phyloP scores from a whole-genome alignment of 2,113 vertebrate genomes.

The Emydocephalus ijimae region DNA sequence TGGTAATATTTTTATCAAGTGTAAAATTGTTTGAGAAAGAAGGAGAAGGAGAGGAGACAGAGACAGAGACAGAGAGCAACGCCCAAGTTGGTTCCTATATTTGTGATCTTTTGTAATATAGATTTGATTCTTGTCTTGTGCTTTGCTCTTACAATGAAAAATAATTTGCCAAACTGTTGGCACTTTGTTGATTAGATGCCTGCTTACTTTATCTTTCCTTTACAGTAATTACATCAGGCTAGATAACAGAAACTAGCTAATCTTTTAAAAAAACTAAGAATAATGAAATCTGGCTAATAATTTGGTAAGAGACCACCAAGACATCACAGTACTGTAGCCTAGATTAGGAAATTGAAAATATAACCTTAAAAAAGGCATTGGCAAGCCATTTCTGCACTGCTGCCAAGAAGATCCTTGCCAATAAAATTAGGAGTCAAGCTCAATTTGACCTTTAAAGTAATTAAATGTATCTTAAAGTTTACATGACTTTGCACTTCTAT shows the following conservation, averaged over 20 bases:
- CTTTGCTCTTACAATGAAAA: not conserved
- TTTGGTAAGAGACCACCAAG: not conserved
- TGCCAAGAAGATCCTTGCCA: not conserved
- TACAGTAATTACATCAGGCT: not conserved
- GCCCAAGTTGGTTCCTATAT: not conserved
- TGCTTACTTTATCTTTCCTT: no score
- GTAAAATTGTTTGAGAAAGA: not conserved
- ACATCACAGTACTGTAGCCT: not conserved
- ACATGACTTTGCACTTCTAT: not conserved
- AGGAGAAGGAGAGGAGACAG: not conserved
- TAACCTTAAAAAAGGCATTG: not conserved
- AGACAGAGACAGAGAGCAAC: not conserved
- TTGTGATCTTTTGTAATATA: not conserved
- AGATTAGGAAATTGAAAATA: not conserved
- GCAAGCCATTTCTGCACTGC: not conserved
- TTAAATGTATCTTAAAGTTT: not conserved
- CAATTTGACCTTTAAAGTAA: not conserved
- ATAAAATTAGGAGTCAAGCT: not conserved
- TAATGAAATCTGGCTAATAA: not conserved
- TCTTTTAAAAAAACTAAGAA: not conserved
- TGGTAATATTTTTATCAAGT: not conserved
- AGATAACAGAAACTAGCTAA: not conserved
- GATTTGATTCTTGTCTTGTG: not conserved
- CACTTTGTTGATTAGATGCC: not conserved
- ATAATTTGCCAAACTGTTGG: not conserved